Base-by-base conservation (phyloP, 2,797 vertebrate genomes). In the Galago senegalensis region DNA sequence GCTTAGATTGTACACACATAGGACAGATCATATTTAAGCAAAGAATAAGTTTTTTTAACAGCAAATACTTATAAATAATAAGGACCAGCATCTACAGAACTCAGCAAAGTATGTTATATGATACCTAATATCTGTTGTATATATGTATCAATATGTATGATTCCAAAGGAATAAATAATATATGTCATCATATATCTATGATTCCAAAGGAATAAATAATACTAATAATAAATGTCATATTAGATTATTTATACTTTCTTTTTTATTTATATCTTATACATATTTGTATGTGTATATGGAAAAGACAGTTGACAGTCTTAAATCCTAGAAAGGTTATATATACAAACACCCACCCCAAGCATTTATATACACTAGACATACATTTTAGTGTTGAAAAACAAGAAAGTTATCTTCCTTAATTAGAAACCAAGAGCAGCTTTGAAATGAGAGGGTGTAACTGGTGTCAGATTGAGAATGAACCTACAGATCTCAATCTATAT, bases 201-300 rank as follows among this genome's bases (percentile, higher is more conserved):
- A 86, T 67, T 67, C 60, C 60, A 90, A 87, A 58, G 29, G 10
- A 89, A 86, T 92, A 56, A 81, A 2, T 18, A 89, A 60, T 75
- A 49, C 31, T 82, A 49, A n/a, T 81, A n/a, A 84, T 60, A 89
- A 14, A 70, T 12, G 29, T 87, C 3, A 43, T 6, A 49, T 31
- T 75, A 40, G 49, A 63, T 73, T 93, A 76, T 81, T 91, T 73
- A 85, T 49, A 82, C 21, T 72, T 43, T 40, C 87, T 89, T 75
- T 13, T 58, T 67, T 67, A 67, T 27, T 75, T 43, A 40, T 49
- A 37, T 31, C 84, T 89, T 73, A 40, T 10, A 27, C 49, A 61
- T 69, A 67, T 37, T 31, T 65, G 9, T 34, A 27, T 46, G 2
- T 65, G 21, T 61, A 3, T 40, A 10, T 77, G 29, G 14, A 95